Evolutionary conservation across 2,888 invertebrate species (phyloP).

Genomic region (Drosophila lacicola): DNA sequence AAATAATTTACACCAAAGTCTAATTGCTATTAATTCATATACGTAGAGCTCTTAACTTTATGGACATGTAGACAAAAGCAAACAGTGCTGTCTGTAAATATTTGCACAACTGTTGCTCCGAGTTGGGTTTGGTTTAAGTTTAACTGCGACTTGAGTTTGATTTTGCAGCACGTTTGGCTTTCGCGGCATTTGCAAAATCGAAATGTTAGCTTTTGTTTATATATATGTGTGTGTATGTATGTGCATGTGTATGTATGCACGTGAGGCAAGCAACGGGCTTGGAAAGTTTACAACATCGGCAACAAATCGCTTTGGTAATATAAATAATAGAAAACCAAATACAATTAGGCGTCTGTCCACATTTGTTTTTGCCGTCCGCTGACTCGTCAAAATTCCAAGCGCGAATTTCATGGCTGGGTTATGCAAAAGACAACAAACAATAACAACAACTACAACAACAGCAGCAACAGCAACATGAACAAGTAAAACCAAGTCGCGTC

Average conservation of each 20-base stretch:
- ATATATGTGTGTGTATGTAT: constrained; percentile 15
- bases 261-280: constrained; percentile 58
- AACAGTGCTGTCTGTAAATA: constrained; percentile 35
- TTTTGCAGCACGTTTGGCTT: constrained; percentile 13
- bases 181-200: constrained; percentile 31
- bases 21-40: constrained; percentile 49
- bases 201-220: constrained; percentile 12
- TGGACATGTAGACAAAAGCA: neutral
- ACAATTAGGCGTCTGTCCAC: constrained; percentile 56
- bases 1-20: constrained; percentile 53
- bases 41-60: constrained; percentile 5
- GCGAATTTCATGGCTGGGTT: constrained; percentile 67
- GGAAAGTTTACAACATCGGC: constrained; percentile 65
- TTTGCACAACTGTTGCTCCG: constrained; percentile 36
- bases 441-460: constrained; percentile 11
- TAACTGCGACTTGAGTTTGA: constrained; percentile 5
- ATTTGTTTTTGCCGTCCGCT: constrained; percentile 20
- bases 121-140: constrained; percentile 11
- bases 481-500: constrained; percentile 33
- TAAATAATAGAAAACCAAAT: constrained; percentile 69
- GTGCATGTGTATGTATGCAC: constrained; percentile 15
- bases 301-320: constrained; percentile 55
- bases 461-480: constrained; percentile 1
- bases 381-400: constrained; percentile 77
- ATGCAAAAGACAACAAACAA: constrained; percentile 63